Conservation (phyloP, 2,113 vertebrate species). For the Sigmodon hispidus region DNA sequence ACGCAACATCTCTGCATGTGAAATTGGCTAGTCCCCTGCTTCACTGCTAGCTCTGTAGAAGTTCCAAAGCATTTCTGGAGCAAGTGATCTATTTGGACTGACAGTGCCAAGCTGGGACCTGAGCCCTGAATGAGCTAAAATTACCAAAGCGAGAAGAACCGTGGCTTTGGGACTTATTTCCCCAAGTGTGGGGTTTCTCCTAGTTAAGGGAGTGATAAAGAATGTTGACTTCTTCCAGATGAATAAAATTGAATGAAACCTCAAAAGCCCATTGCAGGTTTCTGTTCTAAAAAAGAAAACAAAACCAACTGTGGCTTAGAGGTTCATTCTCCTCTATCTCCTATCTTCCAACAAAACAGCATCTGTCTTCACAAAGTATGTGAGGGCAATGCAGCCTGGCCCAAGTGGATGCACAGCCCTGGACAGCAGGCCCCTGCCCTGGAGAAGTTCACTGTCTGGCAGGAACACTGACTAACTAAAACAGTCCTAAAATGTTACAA, state of each 20-base stretch:
- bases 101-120: slow-evolving; percentile 81
- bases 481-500: neutral
- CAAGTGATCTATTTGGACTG: slow-evolving; percentile 80
- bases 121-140: slow-evolving; percentile 81
- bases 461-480: slow-evolving; percentile 11
- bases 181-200: slow-evolving; percentile 69
- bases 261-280: slow-evolving; percentile 54
- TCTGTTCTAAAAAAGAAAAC: slow-evolving; percentile 41
- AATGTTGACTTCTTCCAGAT: slow-evolving; percentile 76
- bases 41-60: slow-evolving; percentile 74
- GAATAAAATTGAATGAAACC: slow-evolving; percentile 71
- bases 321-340: neutral
- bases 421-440: neutral
- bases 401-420: neutral
- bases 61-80: slow-evolving; percentile 81
- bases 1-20: slow-evolving; percentile 78
- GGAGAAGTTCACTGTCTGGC: neutral
- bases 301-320: slow-evolving; percentile 4
- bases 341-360: neutral
- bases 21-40: slow-evolving; percentile 74
- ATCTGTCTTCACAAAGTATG: slow-evolving; percentile 11
- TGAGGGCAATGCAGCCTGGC: neutral
- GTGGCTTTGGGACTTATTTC: slow-evolving; percentile 73
- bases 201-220: slow-evolving; percentile 71
- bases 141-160: slow-evolving; percentile 78